These are phyloP conservation scores for Chelonoidis abingdonii DNA, from an alignment of 2,113 vertebrate species.

Conservation along the genomic window DNA sequence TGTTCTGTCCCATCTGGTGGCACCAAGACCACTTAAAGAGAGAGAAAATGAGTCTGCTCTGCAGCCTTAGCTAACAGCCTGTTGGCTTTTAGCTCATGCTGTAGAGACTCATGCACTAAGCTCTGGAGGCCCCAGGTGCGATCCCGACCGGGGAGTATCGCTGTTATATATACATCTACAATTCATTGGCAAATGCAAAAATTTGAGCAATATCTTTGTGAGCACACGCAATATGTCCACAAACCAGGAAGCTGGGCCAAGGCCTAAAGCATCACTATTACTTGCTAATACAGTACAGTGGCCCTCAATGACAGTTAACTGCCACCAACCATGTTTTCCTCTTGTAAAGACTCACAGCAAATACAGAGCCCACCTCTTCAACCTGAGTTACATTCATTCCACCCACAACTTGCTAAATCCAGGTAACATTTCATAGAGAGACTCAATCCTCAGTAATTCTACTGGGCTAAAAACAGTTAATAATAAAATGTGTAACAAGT, in stretches of 20 bases:
- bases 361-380: not conserved
- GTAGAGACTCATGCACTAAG: too few species aligned
- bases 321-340: not conserved
- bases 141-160: too few species aligned
- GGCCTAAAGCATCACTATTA: not conserved
- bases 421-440: not conserved
- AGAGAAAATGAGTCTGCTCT: too few species aligned
- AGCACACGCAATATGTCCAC: too few species aligned
- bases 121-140: too few species aligned
- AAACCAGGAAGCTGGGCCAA: not conserved
- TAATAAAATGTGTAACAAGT: not conserved
- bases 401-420: not conserved
- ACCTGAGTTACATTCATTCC: not conserved
- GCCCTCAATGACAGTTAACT: accelerated
- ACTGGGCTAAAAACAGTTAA: constrained; percentile 20
- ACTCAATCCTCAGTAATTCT: not conserved
- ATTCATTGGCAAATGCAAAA: not conserved
- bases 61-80: too few species aligned
- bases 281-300: accelerated
- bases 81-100: too few species aligned
- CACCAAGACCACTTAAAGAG: too few species aligned
- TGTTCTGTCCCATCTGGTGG: too few species aligned
- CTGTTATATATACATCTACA: not conserved
- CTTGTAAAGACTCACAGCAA: not conserved
- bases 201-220: not conserved